Evolutionary conservation across 2,797 vertebrate genomes (phyloP), one percentile per base, ranked within the genome.

Genomic region (Arnoldichthys spilopterus): DNA sequence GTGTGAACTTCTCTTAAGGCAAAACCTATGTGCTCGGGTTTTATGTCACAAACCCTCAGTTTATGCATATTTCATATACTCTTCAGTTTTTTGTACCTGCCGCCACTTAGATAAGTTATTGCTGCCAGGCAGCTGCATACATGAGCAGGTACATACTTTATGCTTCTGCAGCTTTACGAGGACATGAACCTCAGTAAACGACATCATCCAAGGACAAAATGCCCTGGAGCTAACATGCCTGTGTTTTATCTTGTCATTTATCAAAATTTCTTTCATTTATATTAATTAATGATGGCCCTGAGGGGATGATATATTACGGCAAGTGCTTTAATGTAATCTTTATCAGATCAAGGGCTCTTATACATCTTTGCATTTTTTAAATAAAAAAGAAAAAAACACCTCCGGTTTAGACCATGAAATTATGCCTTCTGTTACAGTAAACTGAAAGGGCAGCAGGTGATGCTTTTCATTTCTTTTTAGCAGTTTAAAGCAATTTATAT

Each of bases 261-360:
- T 85, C 73, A 78, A 56, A 37, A 66, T 72, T 70, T 56, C 34
- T 64, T 79, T 81, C 66, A 69, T 83, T 68, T 64, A 78, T 80
- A 76, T 74, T 82, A 67, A 86, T 85, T 69, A 73, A 84, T 86
- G 74, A 81, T 75, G 45, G 26, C 80, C 74, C 32, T n/a, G 66
- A 67, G 80, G 67, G 71, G 66, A 62, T 75, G 67, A 81, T 85
- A 81, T 88, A 68, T 84, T 63, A 82, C 68, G 37, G 63, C 71
- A 75, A 74, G 82, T 82, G 78, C 76, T 77, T 81, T 68, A 56
- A 71, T 63, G 64, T 30, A 67, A 49, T 82, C 37, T 61, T 76
- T 74, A 83, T 81, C 70, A 82, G 72, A 85, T 85, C 59, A 82
- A 83, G 24, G 24, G 61, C 40, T 37, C 67, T 64, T 66, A 72